Percentiles rank a stretch among this genome's conserved stretches.
Conservation (phyloP, 2,797 vertebrate genomes). For the Falco biarmicus region DNA sequence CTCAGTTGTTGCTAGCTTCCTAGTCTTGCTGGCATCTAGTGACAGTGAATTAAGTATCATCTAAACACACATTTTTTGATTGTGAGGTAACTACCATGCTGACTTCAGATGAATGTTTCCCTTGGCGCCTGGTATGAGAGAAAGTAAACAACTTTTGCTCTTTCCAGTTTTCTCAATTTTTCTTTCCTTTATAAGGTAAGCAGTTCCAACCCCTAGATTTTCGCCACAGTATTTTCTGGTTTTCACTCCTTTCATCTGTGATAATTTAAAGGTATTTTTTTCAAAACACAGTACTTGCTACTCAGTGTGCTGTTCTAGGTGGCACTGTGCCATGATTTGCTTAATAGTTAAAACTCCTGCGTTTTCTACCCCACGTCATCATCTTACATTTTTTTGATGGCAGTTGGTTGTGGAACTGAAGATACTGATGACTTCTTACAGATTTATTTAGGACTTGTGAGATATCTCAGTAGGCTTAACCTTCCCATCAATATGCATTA, state of each 20-base stretch:
- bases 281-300: not conserved
- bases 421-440: not conserved
- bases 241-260: not conserved
- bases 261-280: not conserved
- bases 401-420: not conserved
- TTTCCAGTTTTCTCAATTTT: not conserved
- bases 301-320: not conserved
- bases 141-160: not conserved
- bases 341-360: not conserved
- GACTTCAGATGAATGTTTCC: not conserved
- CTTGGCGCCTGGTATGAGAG: not conserved
- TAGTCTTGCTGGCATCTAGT: not conserved
- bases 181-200: not conserved
- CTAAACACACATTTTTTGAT: not conserved
- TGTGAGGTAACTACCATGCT: not conserved
- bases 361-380: not conserved
- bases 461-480: not conserved
- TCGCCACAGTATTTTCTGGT: accelerated
- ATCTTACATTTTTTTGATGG: not conserved
- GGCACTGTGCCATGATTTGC: not conserved
- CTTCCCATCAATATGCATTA: not conserved
- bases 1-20: accelerated
- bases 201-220: not conserved
- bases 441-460: not conserved
- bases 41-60: not conserved